Evolutionary conservation across 2,797 vertebrate species (phyloP).

Genomic region (Lithobates pipiens): DNA sequence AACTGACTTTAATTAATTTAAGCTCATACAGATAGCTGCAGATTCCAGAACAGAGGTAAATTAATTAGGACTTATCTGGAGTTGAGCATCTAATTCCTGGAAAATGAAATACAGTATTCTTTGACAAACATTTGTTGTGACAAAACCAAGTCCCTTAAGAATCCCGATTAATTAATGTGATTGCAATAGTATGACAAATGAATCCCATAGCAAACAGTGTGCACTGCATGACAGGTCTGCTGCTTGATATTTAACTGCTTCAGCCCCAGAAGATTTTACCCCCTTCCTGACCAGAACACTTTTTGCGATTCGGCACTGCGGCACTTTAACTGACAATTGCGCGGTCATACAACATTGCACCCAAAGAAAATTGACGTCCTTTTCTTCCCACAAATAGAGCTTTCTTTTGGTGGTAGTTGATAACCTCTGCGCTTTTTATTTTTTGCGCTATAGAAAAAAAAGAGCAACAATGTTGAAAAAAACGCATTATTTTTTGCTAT

Average conservation of each 20-base stretch:
- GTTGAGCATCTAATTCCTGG: not conserved
- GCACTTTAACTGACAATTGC: too few species aligned
- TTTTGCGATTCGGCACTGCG: too few species aligned
- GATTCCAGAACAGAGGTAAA: not conserved
- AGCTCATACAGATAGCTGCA: not conserved
- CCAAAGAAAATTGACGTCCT: too few species aligned
- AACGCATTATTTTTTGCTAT: too few species aligned
- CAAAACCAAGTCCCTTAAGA: not conserved
- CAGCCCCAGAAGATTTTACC: too few species aligned
- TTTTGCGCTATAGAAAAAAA: too few species aligned
- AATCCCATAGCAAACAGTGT: not conserved
- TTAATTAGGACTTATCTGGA: not conserved
- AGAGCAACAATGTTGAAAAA: too few species aligned
- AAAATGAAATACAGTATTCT: not conserved
- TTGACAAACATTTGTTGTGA: slow-evolving; percentile 2
- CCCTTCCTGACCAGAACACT: too few species aligned
- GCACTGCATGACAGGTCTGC: not conserved
- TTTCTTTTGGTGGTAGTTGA: too few species aligned
- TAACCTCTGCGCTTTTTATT: too few species aligned
- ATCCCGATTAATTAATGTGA: not conserved
- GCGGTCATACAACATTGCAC: too few species aligned
- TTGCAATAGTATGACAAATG: not conserved
- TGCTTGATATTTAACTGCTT: not conserved
- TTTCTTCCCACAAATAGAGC: too few species aligned
- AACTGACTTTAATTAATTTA: not conserved